phyloP scores from a whole-genome alignment of 2,797 vertebrate species.

The Manis javanica region DNA sequence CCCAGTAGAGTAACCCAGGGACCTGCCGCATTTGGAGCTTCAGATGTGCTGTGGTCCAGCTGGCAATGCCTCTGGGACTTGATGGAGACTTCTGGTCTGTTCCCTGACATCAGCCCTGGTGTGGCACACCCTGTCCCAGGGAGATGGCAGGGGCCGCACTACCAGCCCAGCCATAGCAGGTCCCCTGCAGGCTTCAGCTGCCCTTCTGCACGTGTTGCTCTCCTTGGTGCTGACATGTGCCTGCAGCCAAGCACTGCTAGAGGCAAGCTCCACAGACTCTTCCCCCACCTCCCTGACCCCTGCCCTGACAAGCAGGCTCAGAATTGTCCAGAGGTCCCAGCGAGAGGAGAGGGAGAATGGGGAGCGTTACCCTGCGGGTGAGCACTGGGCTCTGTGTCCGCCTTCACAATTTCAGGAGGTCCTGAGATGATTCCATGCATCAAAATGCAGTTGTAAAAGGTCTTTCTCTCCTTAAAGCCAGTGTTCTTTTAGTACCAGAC shows the following conservation, averaged over 20 bases:
- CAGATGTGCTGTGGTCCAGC: background rate
- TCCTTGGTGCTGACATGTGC: rapidly evolving
- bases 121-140: rapidly evolving
- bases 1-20: background rate
- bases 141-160: background rate
- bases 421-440: background rate
- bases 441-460: background rate
- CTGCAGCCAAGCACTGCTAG: rapidly evolving
- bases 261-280: rapidly evolving
- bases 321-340: background rate
- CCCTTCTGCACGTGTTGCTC: rapidly evolving
- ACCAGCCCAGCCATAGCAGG: background rate
- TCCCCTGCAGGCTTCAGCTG: too few species aligned
- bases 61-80: background rate
- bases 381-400: background rate
- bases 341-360: background rate
- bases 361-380: background rate
- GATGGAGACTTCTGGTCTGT: background rate
- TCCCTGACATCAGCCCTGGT: background rate
- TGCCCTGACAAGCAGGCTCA: too few species aligned
- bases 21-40: rapidly evolving
- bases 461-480: background rate
- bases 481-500: background rate
- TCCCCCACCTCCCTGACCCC: too few species aligned
- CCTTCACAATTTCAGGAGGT: background rate